Conservation (phyloP, 1,140 invertebrate genomes). For the Diabrotica virgifera region DNA sequence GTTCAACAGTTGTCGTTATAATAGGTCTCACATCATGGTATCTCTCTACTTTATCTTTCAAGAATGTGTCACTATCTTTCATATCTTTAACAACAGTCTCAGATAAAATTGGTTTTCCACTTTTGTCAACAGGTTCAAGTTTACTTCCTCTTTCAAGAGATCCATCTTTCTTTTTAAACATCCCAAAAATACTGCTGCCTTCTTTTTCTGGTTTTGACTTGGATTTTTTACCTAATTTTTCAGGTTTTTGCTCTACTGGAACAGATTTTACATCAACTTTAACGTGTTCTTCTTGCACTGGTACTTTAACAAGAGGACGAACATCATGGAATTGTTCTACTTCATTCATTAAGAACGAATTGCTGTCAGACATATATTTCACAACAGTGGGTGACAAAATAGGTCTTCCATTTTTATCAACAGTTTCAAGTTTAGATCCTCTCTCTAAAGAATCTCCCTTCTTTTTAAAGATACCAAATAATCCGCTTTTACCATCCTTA, state of each 20-base stretch:
- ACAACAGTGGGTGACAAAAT: neutral
- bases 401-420: neutral
- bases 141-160: too few species aligned
- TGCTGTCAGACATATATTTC: conserved; percentile 1
- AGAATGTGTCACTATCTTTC: too few species aligned
- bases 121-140: too few species aligned
- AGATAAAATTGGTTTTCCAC: too few species aligned
- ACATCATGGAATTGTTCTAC: conserved; percentile 21
- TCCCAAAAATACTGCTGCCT: neutral
- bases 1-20: neutral
- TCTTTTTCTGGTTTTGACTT: neutral
- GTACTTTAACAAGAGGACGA: neutral
- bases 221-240: neutral
- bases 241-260: neutral
- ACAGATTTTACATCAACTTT: neutral
- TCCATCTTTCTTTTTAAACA: neutral
- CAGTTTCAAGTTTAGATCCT: neutral
- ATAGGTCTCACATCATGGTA: conserved; percentile 25
- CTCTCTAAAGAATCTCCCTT: conserved; percentile 9
- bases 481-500: conserved; percentile 8
- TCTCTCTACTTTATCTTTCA: conserved; percentile 23
- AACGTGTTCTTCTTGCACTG: neutral
- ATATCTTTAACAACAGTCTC: too few species aligned
- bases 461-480: conserved; percentile 27
- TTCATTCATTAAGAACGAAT: conserved; percentile 15